These are phyloP conservation scores for Scytalopus superciliaris DNA, from an alignment of 2,113 vertebrate species.

Conservation along the genomic window DNA sequence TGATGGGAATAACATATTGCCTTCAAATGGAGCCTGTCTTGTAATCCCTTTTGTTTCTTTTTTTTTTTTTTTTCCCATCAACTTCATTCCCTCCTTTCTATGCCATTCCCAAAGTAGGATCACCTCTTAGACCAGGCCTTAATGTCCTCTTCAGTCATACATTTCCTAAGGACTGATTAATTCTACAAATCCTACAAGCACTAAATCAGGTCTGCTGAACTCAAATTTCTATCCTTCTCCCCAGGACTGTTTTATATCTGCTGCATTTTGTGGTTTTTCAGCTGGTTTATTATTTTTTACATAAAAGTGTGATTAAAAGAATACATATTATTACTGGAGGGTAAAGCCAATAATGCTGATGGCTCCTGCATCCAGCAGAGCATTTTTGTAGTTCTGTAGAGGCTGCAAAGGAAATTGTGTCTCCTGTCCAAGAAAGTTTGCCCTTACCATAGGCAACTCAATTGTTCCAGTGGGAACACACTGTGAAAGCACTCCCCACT, in stretches of 20 bases:
- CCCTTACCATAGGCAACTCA: not conserved
- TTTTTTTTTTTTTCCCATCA: not conserved
- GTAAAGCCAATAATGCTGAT: slow-evolving; percentile 29
- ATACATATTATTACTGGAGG: not conserved
- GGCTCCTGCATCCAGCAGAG: not conserved
- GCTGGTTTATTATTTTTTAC: slow-evolving; percentile 31
- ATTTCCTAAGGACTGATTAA: not conserved
- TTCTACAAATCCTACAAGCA: not conserved
- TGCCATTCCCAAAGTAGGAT: not conserved
- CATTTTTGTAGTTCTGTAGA: slow-evolving; percentile 16
- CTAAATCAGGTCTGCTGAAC: not conserved
- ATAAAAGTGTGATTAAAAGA: slow-evolving; percentile 6
- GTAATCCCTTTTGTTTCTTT: not conserved
- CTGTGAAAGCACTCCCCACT: not conserved
- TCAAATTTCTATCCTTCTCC: not conserved
- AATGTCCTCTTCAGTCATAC: not conserved
- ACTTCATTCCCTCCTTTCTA: not conserved
- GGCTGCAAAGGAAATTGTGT: slow-evolving; percentile 49
- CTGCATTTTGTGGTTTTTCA: slow-evolving; percentile 8
- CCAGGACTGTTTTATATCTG: not conserved
- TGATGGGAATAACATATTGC: slow-evolving; percentile 48
- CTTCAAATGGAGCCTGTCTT: not conserved
- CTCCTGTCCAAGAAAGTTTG: slow-evolving; percentile 32
- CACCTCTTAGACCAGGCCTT: not conserved
- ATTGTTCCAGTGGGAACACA: not conserved